These are phyloP conservation scores for Rhadina sibilatrix DNA, from an alignment of 2,113 vertebrate genomes.

Conservation along the genomic window DNA sequence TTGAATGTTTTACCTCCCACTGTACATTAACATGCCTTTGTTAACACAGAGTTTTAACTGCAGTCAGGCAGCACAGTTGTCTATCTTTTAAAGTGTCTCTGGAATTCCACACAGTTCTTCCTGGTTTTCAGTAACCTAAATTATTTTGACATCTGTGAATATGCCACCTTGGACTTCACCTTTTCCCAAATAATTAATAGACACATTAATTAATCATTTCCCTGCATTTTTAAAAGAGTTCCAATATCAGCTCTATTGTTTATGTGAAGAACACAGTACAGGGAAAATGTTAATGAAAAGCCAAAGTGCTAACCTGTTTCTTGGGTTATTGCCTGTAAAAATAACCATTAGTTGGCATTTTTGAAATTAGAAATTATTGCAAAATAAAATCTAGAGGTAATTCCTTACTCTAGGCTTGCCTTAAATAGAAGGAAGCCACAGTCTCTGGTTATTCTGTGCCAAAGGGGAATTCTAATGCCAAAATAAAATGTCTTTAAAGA, in stretches of 20 bases:
- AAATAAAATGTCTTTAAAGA: neutral
- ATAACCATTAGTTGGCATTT: neutral
- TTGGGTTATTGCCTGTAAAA: neutral
- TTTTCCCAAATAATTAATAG: slow-evolving; percentile 57
- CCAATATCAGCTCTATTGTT: neutral
- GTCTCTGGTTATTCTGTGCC: neutral
- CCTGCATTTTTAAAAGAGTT: slow-evolving; percentile 33
- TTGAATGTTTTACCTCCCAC: slow-evolving; percentile 39
- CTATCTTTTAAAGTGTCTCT: slow-evolving; percentile 34
- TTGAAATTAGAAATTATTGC: neutral
- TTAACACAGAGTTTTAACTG: slow-evolving; percentile 24
- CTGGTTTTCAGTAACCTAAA: slow-evolving; percentile 57
- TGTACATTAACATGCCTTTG: slow-evolving; percentile 59
- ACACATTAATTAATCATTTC: slow-evolving; percentile 16
- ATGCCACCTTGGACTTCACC: slow-evolving; percentile 25
- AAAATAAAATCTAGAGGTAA: neutral
- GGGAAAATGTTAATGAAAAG: neutral
- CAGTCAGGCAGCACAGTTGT: slow-evolving; percentile 6
- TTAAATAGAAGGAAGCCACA: neutral
- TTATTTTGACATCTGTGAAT: slow-evolving; percentile 62
- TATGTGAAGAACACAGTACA: neutral
- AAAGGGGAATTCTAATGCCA: neutral
- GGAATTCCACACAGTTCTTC: slow-evolving; percentile 29
- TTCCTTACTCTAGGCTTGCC: neutral
- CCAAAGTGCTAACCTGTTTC: neutral